Base-by-base conservation (phyloP, 2,113 vertebrate species). In the Menidia beryllina region DNA sequence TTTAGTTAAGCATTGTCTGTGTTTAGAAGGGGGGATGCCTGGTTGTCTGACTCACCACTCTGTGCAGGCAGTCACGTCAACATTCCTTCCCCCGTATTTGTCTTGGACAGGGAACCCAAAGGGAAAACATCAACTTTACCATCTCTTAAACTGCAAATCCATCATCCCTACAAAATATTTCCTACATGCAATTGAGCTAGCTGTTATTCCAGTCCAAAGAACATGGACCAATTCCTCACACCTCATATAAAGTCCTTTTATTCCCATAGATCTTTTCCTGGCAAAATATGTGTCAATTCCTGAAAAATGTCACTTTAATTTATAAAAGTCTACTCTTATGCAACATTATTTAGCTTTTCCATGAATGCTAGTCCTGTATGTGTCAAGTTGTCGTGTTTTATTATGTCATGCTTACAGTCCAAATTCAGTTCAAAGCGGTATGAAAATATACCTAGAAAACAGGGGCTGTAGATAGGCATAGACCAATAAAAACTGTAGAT, bases 11-110 rank as follows among this genome's bases (percentile, higher is more conserved):
- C 74, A 82, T 86, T 82, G 81, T 88, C 53, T 79, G 71, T 62
- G 72, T 75, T 69, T 71, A 49, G 56, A 83, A 36, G 61, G 58
- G 58, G 69, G 19, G 38, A 64, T 73, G 51, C 39, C 43, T 2
- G 19, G 23, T 1, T 1, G 49, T 15, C 63, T 81, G 80, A 89
- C 70, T 86, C 79, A 80, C 17, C 13, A 19, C 54, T 47, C 14
- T 65, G 71, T 88, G 83, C 79, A 3, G 26, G 13, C 43, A 49
- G 75, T 88, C 88, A 89, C 82, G 70, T 89, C 82, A 62, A 55
- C 79, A 78, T 81, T 85, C 68, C 24, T 45, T 67, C 70, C 49
- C 49, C 45, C 23, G 23, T 68, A 66, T 85, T 84, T 77, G 69
- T 57, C 70, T 88, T 90, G 66, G 66, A 81, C 15, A 6, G 20